Conservation (phyloP, 2,797 vertebrate species). For the Bryconaethiops microstoma region DNA sequence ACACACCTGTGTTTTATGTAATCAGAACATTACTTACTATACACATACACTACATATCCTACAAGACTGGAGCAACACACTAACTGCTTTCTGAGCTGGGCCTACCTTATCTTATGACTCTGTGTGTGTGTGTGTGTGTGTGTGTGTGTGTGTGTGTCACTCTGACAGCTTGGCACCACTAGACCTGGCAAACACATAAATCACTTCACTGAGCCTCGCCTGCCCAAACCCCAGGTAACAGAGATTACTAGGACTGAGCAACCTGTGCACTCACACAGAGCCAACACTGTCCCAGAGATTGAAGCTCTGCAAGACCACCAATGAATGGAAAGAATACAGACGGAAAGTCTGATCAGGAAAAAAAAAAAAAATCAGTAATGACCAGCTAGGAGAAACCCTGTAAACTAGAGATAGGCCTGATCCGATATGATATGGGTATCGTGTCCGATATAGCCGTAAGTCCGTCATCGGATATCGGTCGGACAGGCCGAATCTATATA, state of each 20-base stretch:
- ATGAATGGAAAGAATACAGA: background rate
- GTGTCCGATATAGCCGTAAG: no score
- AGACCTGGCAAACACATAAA: slow-evolving; percentile 46
- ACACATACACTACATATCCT: slow-evolving; percentile 34
- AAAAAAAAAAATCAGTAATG: no score
- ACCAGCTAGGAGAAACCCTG: no score
- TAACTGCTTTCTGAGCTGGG: slow-evolving; percentile 34
- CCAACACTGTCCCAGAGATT: background rate
- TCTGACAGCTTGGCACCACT: slow-evolving; percentile 51
- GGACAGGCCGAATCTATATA: no score
- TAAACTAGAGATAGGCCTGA: no score
- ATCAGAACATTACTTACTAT: slow-evolving; percentile 35
- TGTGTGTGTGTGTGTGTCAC: slow-evolving; percentile 21
- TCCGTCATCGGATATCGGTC: no score
- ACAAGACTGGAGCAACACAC: slow-evolving; percentile 23
- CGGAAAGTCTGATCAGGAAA: background rate
- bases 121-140: slow-evolving; percentile 33
- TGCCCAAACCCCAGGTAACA: slow-evolving; percentile 42
- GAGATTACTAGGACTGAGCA: slow-evolving; percentile 34
- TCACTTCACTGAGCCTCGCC: slow-evolving; percentile 36
- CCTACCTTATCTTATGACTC: slow-evolving; percentile 14
- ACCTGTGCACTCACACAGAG: slow-evolving; percentile 9
- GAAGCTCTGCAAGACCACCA: background rate
- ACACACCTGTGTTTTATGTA: slow-evolving; percentile 10
- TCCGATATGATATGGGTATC: no score